phyloP scores from a whole-genome alignment of 2,888 invertebrate species.

The Ormyrus labotus region DNA sequence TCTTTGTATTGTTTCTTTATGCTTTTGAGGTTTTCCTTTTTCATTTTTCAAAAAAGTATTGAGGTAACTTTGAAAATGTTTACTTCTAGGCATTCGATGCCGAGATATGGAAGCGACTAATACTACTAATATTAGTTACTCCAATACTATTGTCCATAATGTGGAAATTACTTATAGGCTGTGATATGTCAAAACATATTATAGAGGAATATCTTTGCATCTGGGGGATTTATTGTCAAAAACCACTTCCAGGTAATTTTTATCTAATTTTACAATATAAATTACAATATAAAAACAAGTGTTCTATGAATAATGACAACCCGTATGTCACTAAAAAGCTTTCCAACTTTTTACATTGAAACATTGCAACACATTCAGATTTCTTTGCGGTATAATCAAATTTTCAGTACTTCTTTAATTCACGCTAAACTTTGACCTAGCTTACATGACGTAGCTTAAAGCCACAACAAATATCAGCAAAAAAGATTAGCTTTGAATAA shows the following conservation, averaged over 20 bases:
- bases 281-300: no score
- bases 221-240: conserved; percentile 55
- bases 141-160: conserved; percentile 45
- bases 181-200: conserved; percentile 16
- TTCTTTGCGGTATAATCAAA: not conserved
- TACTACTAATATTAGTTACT: conserved; percentile 13
- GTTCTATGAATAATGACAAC: no score
- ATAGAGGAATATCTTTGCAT: conserved; percentile 40
- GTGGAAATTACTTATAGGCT: conserved; percentile 33
- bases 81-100: conserved; percentile 43
- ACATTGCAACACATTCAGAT: not conserved
- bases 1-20: no score
- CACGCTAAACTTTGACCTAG: not conserved
- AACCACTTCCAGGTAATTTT: conserved; percentile 46
- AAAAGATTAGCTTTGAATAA: not conserved
- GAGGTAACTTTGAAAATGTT: not conserved
- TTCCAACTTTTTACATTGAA: no score
- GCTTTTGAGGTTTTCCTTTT: no score
- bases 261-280: no score
- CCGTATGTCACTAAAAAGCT: no score
- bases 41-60: no score
- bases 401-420: not conserved
- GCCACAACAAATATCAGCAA: not conserved
- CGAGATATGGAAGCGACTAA: conserved; percentile 41
- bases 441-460: not conserved